Evolutionary conservation across 2,797 vertebrate species (phyloP).

Genomic region (Rhyacichthys aspro): DNA sequence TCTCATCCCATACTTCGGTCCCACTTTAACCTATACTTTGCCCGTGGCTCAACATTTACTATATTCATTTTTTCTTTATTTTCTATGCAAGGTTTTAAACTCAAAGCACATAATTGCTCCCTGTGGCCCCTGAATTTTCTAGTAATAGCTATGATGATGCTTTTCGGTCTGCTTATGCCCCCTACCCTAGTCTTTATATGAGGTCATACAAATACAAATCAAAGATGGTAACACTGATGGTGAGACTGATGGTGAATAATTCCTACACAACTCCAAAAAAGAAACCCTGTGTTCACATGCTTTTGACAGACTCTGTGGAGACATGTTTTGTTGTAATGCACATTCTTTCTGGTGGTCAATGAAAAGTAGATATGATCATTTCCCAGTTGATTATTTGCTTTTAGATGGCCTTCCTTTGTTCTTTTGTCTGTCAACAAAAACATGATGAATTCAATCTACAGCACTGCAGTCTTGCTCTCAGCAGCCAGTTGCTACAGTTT

Average conservation of each 20-base stretch:
- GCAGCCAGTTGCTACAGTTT: slow-evolving; percentile 41
- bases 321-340: slow-evolving; percentile 7
- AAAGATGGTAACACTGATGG: slow-evolving; percentile 48
- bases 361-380: background rate
- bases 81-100: slow-evolving; percentile 62
- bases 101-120: slow-evolving; percentile 73
- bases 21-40: slow-evolving; percentile 18
- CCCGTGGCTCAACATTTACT: slow-evolving; percentile 14
- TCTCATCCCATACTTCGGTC: slow-evolving; percentile 8
- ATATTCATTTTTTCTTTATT: slow-evolving; percentile 38
- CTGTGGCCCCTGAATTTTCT: slow-evolving; percentile 66
- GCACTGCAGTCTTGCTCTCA: slow-evolving; percentile 1
- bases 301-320: slow-evolving; percentile 11
- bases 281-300: slow-evolving; percentile 18
- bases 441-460: slow-evolving; percentile 5
- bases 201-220: slow-evolving; percentile 66
- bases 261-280: slow-evolving; percentile 18
- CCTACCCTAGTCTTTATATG: slow-evolving; percentile 49
- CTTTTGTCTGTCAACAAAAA: slow-evolving; percentile 9
- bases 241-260: slow-evolving; percentile 6
- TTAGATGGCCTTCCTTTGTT: background rate
- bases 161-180: slow-evolving; percentile 61
- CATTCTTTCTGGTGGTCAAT: background rate
- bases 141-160: slow-evolving; percentile 73
- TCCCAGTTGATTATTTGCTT: slow-evolving; percentile 7